These are phyloP conservation scores for Nycticebus coucang DNA, from an alignment of 2,113 vertebrate species.

Conservation along the genomic window DNA sequence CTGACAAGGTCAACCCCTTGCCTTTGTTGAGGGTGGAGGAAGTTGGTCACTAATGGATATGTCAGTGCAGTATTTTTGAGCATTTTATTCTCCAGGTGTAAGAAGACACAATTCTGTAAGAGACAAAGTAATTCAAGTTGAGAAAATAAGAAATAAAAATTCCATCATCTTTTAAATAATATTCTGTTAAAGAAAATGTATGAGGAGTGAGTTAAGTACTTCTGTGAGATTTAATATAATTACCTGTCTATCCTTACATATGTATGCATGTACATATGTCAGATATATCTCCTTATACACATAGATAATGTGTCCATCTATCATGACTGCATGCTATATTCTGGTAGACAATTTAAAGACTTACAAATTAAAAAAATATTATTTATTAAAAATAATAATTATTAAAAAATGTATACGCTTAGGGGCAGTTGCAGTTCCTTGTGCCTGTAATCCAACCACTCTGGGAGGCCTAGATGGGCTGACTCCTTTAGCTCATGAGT, in stretches of 20 bases:
- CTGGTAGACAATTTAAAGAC: neutral
- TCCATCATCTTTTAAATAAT: constrained; percentile 31
- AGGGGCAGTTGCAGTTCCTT: too few species aligned
- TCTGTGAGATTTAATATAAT: constrained; percentile 40
- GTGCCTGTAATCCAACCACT: too few species aligned
- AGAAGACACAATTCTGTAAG: neutral
- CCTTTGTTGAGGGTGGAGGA: neutral
- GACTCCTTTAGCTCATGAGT: too few species aligned
- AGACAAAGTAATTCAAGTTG: constrained; percentile 28
- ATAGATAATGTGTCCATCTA: neutral
- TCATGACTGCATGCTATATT: neutral
- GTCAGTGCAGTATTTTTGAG: neutral
- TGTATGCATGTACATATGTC: neutral
- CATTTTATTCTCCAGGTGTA: neutral
- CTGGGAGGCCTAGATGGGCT: too few species aligned
- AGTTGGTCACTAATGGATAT: neutral
- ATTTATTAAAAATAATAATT: constrained; percentile 26
- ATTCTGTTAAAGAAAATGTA: constrained; percentile 16
- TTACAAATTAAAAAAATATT: constrained; percentile 15
- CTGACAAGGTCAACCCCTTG: neutral
- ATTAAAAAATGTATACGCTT: too few species aligned
- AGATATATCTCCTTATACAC: constrained; percentile 35
- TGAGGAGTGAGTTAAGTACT: too few species aligned
- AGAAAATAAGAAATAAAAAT: neutral
- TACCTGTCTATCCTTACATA: neutral